Conservation (phyloP, 2,797 vertebrate species). For the Amblyopsis hoosieri region DNA sequence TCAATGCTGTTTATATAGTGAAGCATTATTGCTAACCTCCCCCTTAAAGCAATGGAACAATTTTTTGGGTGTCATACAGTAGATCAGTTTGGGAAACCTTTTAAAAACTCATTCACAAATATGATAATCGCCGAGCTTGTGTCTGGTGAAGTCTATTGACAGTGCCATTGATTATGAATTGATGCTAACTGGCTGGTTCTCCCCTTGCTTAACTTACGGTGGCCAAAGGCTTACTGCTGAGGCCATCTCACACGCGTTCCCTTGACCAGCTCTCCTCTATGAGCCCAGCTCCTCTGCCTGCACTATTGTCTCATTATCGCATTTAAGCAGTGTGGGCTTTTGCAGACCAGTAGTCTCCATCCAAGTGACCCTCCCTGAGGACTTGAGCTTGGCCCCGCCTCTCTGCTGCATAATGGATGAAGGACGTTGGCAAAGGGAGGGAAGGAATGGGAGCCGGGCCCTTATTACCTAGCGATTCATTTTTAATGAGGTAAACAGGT, state of each 20-base stretch:
- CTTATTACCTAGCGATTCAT: constrained; percentile 81
- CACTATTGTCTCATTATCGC: constrained; percentile 58
- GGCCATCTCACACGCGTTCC: constrained; percentile 21
- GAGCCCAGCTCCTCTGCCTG: constrained; percentile 45
- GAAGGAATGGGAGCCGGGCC: constrained; percentile 38
- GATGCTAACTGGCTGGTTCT: constrained; percentile 57
- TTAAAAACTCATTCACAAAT: constrained; percentile 10
- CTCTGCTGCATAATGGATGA: constrained; percentile 79
- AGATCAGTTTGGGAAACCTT: no score
- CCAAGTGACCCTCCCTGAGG: constrained; percentile 71
- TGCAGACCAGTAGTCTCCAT: constrained; percentile 38
- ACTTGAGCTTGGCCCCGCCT: constrained; percentile 59
- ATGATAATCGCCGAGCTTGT: constrained; percentile 15
- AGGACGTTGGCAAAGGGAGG: constrained; percentile 45
- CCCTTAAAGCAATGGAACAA: no score
- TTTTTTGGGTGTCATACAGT: no score
- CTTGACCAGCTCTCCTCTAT: constrained; percentile 24
- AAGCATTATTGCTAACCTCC: no score
- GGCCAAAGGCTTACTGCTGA: constrained; percentile 36
- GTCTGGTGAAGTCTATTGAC: constrained; percentile 23
- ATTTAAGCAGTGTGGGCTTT: constrained; percentile 37
- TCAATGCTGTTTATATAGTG: no score
- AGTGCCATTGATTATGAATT: constrained; percentile 71
- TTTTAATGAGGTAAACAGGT: constrained; percentile 84
- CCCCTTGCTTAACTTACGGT: constrained; percentile 61